Evolutionary conservation across 2,888 invertebrate species (phyloP), one percentile per base, ranked within the genome.

Genomic region (Hirtodrosophila cameraria): DNA sequence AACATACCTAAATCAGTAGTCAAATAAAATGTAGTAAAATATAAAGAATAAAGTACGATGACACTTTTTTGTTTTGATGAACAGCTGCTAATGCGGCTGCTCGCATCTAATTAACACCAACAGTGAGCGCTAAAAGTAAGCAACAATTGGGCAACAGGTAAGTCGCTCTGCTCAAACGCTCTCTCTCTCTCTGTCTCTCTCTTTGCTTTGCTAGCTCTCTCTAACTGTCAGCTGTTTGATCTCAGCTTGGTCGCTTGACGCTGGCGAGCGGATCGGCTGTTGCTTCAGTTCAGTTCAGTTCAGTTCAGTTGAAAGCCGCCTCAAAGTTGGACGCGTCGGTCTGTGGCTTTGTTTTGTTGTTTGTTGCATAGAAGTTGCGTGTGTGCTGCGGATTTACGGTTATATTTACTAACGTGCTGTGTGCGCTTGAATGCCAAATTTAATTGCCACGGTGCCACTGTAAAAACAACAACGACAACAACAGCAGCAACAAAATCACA

Each of bases 351-450:
- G n/a, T n/a, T n/a, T n/a, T n/a, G n/a, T n/a, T n/a, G n/a, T n/a
- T n/a, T 38, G 33, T 20, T 28, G 1, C 7, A 8, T 36, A 2
- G 11, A 18, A 23, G 27, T 48, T 27, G 57, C 49, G 49, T 73
- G 18, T 46, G 4, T 28, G 69, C 53, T 49, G 57, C 43, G 63
- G 52, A 53, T 66, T 79, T 69, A 86, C 86, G 76, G 86, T 83
- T 76, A 61, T 46, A 62, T 28, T 57, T 35, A 16, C 72, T 48
- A 75, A 59, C 77, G 58, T 55, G 79, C 45, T 63, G 61, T 84
- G 63, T 63, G 78, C 74, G 83, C 86, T 87, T 87, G 87, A 87
- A 87, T 87, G 86, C 87, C 86, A 87, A 87, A 80, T 83, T 75
- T 83, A 87, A 87, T 83, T 74, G 70, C 61, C 55, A 54, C 36